phyloP scores from a whole-genome alignment of 1,140 invertebrate species.

The Orchestia grillus region DNA sequence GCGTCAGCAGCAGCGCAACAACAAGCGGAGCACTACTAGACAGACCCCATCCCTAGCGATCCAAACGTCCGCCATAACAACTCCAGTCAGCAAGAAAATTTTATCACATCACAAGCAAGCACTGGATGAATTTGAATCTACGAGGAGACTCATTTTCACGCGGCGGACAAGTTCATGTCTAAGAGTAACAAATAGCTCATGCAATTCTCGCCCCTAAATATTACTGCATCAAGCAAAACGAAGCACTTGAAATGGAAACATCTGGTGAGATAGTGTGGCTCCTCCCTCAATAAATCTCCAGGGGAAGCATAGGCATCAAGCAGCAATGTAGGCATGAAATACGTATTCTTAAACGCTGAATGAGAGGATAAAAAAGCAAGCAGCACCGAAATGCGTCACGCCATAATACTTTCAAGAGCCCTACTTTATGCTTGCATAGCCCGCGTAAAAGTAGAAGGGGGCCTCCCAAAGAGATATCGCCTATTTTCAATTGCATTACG shows the following conservation, averaged over 20 bases:
- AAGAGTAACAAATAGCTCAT: neutral
- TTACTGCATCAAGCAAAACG: neutral
- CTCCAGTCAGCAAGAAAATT: neutral
- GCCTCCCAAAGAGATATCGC: neutral
- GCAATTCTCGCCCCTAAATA: neutral
- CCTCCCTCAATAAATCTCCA: neutral
- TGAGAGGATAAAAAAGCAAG: neutral
- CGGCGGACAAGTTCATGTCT: conserved; percentile 28
- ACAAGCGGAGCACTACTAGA: conserved; percentile 14
- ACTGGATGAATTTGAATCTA: neutral
- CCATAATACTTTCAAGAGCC: neutral
- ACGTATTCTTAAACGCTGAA: neutral
- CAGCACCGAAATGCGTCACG: neutral
- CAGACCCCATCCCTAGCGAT: conserved; percentile 3
- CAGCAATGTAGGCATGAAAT: conserved; percentile 16
- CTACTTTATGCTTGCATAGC: neutral
- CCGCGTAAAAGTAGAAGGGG: neutral
- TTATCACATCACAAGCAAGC: conserved; percentile 36
- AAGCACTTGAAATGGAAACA: conserved; percentile 6
- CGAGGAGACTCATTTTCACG: neutral
- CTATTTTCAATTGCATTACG: neutral
- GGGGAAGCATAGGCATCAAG: neutral
- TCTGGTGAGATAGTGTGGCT: neutral
- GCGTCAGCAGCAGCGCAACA: conserved; percentile 43
- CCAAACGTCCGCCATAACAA: neutral